Evolutionary conservation across 2,888 invertebrate species (phyloP), one percentile per base, ranked within the genome.

Genomic region (Tricholauxania praeusta): DNA sequence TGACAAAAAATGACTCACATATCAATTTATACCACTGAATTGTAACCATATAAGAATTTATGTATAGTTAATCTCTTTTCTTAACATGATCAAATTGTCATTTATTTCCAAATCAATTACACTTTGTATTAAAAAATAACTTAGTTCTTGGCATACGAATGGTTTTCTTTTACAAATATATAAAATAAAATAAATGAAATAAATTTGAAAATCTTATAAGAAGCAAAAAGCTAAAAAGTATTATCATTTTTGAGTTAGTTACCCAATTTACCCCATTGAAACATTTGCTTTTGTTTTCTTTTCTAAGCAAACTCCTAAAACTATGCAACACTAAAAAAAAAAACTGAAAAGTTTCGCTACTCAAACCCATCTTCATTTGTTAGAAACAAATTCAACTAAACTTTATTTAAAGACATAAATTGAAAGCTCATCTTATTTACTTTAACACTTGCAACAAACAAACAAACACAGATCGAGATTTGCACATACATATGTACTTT

Each of bases 401-500:
- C 63, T 48, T 47, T 19, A 39, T 63, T 48, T 39, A 12, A 19
- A 17, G 55, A 32, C 12, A 53, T 67, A 67, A 67, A 55, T 55
- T 55, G 53, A 67, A 67, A 57, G 57, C 67, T 53, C 67, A 55
- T 55, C 55, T 32, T 39, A 67, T 53, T 66, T 55, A 67, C 15
- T 67, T 65, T n/a, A 52, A 65, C 65, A 32, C 22, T 65, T 22
- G n/a, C 22, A 64, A 52, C 51, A 39, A 39, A 57, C 17, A 39
- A 8, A 28, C n/a, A 14, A 19, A 57, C 17, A 57, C 19, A 57
- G 28, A 57, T 17, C 17, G 15, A 7, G 22, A 57, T 19, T 22
- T 53, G 19, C 62, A 32, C 19, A 63, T 19, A 49, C 12, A n/a
- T 28, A 28, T 28, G 10, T 10, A 39, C 39, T 39, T 39, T 39